Evolutionary conservation across 1,140 invertebrate species (phyloP), one percentile per base, ranked within the genome.

Genomic region (Nylanderia fulva): DNA sequence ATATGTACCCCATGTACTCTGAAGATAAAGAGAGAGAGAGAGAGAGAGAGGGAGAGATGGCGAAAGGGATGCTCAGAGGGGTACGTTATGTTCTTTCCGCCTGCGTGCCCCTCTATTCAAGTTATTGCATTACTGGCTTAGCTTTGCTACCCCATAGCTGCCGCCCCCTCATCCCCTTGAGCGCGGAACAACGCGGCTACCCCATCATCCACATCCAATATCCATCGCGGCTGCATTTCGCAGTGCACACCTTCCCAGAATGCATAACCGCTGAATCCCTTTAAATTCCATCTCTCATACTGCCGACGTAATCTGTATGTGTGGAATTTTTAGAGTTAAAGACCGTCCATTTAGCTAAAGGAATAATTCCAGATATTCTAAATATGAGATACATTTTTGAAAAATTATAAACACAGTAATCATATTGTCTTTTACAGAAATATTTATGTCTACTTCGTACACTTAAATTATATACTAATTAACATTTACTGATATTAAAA

Each of bases 81-180:
- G 83, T 91, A 86, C 86, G 85, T 90, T 89, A 86, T 90, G 89
- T 93, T 91, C 90, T 94, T 94, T 94, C 93, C 90, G 93, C 89
- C 90, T 93, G 91, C 91, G 89, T 93, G 91, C 91, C 77, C 91
- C 89, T 92, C 92, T 93, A 93, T 93, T 93, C 91, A 90, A 92
- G 93, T 94, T 95, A 94, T 94, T 94, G 93, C 94, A 94, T 95
- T 94, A 94, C 92, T 90, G 93, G 93, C 93, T 94, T 93, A 94
- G 93, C 93, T 91, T 93, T 91, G 90, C 90, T 86, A 91, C 91
- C 91, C 90, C 92, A 80, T 85, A 89, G 82, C 45, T 48, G 45
- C 36, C 64, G 76, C 63, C 83, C 88, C 85, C 86, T 87, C 86
- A 60, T 82, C 88, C 86, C 85, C 29, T 33, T 71, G 72, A 85